These are phyloP conservation scores for Platycheirus albimanus DNA, from an alignment of 2,888 invertebrate species.

Conservation along the genomic window DNA sequence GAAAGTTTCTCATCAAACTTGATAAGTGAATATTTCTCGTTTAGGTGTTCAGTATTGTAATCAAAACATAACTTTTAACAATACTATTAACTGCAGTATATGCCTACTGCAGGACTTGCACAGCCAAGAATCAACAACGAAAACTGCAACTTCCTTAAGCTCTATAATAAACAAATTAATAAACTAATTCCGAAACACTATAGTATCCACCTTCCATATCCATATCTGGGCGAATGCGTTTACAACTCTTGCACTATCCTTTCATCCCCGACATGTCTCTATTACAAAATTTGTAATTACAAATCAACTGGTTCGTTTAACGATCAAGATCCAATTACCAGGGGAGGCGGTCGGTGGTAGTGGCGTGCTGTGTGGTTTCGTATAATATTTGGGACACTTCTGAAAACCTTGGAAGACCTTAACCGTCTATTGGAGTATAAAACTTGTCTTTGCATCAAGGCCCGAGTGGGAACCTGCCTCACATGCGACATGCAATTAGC, in stretches of 20 bases:
- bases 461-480: slow-evolving; percentile 39
- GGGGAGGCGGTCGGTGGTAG: slow-evolving; percentile 6
- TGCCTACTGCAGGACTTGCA: slow-evolving; percentile 44
- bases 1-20: slow-evolving; percentile 1
- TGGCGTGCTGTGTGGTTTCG: too few species aligned
- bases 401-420: neutral
- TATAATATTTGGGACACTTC: slow-evolving; percentile 71
- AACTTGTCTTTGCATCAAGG: slow-evolving; percentile 9
- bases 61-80: slow-evolving; percentile 49
- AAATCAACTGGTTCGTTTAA: slow-evolving; percentile 72
- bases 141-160: slow-evolving; percentile 32
- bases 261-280: slow-evolving; percentile 36
- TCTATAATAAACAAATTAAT: slow-evolving; percentile 59
- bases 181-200: slow-evolving; percentile 48
- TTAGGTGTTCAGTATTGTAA: slow-evolving; percentile 17
- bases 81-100: slow-evolving; percentile 35
- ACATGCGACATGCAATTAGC: slow-evolving; percentile 61
- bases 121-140: slow-evolving; percentile 25
- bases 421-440: neutral
- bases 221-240: slow-evolving; percentile 6
- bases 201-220: slow-evolving; percentile 5
- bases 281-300: slow-evolving; percentile 72
- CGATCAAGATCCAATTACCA: slow-evolving; percentile 66
- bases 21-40: slow-evolving; percentile 45
- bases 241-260: slow-evolving; percentile 10